Base-by-base conservation (phyloP, 2,888 invertebrate genomes). In the Mythimna pallens region DNA sequence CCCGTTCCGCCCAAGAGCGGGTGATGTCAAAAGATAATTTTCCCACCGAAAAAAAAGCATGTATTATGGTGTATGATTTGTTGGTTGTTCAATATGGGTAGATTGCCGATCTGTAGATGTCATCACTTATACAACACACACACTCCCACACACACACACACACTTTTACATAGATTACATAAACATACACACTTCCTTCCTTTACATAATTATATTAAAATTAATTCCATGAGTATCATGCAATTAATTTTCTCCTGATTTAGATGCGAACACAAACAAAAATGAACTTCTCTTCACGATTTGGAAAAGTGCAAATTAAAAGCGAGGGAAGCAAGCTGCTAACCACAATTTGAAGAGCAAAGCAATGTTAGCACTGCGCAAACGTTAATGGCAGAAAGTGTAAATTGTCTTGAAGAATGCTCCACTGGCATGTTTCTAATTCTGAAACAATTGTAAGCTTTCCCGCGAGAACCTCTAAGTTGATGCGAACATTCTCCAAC, bases 351-450 rank as follows among this genome's bases (percentile, higher is more conserved):
- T 66, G 36, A 74, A 76, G 57, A 65, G 67, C 54, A 70, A 70
- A 77, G 64, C 61, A 63, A 67, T 72, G 65, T 69, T 55, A 61
- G 63, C 30, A 59, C 63, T 43, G 52, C 59, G 59, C 65, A 69
- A 80, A 80, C 52, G n/a, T 67, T 67, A 70, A 50, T 43, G 47
- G 50, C 50, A 50, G 70, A 61, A 65, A 65, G 43, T 65, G 62
- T 81, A 63, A 78, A 78, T 67, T 74, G 55, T 71, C 69, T 74
- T 70, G 54, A 79, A 75, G 68, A 75, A 82, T 81, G 78, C 63
- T 68, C 25, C 50, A 2, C 50, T 43, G 40, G 61, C 72, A 34
- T 63, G 61, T 68, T 67, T 70, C 64, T 82, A 79, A 79, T 75
- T 82, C 50, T 47, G 73, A 78, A 75, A 82, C 75, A 75, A 78